Percentiles rank a stretch among this genome's conserved stretches.
phyloP scores from a whole-genome alignment of 2,888 invertebrate species.

The Epistrophe grossulariae region DNA sequence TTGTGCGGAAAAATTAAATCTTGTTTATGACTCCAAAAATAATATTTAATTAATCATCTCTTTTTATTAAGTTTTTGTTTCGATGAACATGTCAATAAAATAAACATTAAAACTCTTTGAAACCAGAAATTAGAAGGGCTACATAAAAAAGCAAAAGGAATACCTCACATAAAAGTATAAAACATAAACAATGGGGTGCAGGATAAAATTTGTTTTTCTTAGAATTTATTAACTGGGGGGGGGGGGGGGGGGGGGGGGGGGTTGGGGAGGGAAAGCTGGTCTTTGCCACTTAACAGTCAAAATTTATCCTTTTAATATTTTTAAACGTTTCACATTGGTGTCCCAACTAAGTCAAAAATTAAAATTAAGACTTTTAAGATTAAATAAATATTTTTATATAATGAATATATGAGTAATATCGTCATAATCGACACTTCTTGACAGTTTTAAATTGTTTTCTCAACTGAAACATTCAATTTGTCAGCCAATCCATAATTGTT shows the following conservation, averaged over 20 bases:
- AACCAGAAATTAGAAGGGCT: not conserved
- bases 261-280: not conserved
- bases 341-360: not conserved
- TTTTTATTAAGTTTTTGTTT: constrained; percentile 25
- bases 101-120: constrained; percentile 3
- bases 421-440: too few relatives aligned
- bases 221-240: not conserved
- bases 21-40: constrained; percentile 4
- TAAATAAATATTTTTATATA: too few relatives aligned
- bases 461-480: too few relatives aligned
- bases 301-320: not conserved
- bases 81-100: constrained; percentile 13
- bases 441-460: too few relatives aligned
- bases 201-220: not conserved
- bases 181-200: not conserved
- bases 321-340: not conserved
- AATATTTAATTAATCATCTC: constrained; percentile 9
- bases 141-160: not conserved
- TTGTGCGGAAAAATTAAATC: constrained; percentile 5
- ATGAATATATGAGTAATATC: too few relatives aligned
- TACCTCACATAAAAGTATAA: not conserved
- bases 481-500: too few relatives aligned
- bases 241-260: too few relatives aligned
- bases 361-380: not conserved
- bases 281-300: not conserved